Evolutionary conservation across 2,888 invertebrate species (phyloP), one percentile per base, ranked within the genome.

Genomic region (Tetrapedia diversipes): DNA sequence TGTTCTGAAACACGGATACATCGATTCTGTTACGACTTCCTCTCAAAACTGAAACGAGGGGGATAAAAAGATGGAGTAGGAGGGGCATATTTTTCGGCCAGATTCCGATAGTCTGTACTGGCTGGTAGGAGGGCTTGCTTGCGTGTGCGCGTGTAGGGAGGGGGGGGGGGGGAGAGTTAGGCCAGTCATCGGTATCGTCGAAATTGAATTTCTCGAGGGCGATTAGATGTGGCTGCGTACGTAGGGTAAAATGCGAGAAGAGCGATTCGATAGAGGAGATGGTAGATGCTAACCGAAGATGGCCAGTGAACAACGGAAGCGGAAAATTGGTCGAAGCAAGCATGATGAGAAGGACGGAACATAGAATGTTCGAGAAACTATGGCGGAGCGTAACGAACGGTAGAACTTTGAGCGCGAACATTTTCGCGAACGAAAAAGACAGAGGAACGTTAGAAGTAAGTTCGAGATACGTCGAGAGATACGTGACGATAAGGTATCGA

Each of bases 191-290:
- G 54, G 78, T 80, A 80, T 83, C 79, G 82, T 64, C 71, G 78
- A 85, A 86, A 86, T 86, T 86, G 81, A 86, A 86, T 86, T 86
- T 86, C 86, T 81, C 79, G 73, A 60, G 71, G 64, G 64, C 81
- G 84, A 85, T 85, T 85, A 85, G 72, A 65, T 49, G 70, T 27
- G 65, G 45, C 34, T 57, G 60, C 60, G 65, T 63, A 67, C 41
- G 29, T 56, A 68, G 59, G 59, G 60, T 76, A 56, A 77, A 49
- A 64, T 45, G 47, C 19, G 77, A 60, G 61, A 6, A 22, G 45
- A 45, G 49, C 29, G 41, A 27, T 14, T 6, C 3, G 24, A 53
- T 11, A 19, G 6, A 32, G 32, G 8, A 32, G 14, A 7, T 14
- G 14, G 14, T 24, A 14, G 3, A 47, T 7, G 24, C 14, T 14